phyloP scores from a whole-genome alignment of 2,797 vertebrate genomes.

The Sphenodon punctatus region DNA sequence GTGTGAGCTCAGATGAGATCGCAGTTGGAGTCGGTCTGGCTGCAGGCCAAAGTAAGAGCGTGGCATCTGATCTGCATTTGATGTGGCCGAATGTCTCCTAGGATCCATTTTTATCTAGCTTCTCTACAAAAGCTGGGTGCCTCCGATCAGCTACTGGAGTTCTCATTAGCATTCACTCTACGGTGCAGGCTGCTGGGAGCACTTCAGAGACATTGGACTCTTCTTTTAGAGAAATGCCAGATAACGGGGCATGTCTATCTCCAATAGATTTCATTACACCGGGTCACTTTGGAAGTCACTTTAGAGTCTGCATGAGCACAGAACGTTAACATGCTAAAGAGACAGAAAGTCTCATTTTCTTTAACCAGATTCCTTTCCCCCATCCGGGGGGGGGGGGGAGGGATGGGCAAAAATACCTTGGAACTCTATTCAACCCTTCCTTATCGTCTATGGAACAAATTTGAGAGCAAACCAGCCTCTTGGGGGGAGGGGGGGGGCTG shows the following conservation, averaged over 20 bases:
- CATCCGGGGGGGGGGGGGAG: too few species aligned
- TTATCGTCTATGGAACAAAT: not conserved
- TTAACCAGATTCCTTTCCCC: not conserved
- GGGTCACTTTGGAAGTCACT: conserved; percentile 31
- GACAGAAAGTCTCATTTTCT: conserved; percentile 5
- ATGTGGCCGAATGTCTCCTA: not conserved
- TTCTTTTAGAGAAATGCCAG: not conserved
- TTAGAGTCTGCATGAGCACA: not conserved
- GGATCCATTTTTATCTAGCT: fast-evolving
- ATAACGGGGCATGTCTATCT: not conserved
- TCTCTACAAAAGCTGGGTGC: not conserved
- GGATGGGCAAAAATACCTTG: not conserved
- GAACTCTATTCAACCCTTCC: not conserved
- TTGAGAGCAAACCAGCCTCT: not conserved
- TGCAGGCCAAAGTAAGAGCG: not conserved
- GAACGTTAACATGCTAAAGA: not conserved
- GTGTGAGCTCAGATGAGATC: conserved; percentile 40
- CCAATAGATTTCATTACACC: conserved; percentile 2
- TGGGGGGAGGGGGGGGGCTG: too few species aligned
- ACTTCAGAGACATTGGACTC: not conserved
- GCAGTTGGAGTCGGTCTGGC: not conserved
- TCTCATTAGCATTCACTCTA: not conserved
- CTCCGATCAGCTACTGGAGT: not conserved
- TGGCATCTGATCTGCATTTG: conserved; percentile 3
- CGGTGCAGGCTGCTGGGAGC: not conserved